Conservation (phyloP, 2,797 vertebrate species). For the Microctenopoma lineatum region DNA sequence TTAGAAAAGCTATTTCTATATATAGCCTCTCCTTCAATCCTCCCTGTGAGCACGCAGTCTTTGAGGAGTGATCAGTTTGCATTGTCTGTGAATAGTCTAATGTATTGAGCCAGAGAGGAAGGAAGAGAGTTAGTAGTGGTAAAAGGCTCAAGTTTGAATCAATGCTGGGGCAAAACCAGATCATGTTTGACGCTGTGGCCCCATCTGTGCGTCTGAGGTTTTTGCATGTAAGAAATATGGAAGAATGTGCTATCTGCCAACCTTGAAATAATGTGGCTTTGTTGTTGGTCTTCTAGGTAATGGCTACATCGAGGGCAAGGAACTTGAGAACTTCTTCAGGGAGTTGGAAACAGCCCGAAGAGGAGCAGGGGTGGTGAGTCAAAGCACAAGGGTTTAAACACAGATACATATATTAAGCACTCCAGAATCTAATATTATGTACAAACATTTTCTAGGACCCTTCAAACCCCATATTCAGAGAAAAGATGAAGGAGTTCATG, state of each 20-base stretch:
- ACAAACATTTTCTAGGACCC: conserved; percentile 81
- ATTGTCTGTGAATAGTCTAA: conserved; percentile 53
- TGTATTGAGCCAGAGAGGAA: conserved; percentile 42
- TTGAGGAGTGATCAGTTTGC: conserved; percentile 61
- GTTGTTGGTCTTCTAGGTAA: conserved; percentile 84
- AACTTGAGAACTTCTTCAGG: conserved; percentile 96
- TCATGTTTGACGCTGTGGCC: conserved; percentile 38
- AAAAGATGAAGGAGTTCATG: conserved; percentile 99
- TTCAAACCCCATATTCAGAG: conserved; percentile 87
- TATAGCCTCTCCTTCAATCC: conserved; percentile 41
- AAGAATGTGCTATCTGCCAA: neutral
- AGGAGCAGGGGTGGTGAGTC: conserved; percentile 93
- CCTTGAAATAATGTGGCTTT: neutral
- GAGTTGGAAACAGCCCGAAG: conserved; percentile 92
- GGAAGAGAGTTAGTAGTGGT: conserved; percentile 47
- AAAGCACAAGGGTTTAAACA: neutral
- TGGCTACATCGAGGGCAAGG: conserved; percentile 98
- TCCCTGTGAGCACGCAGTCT: conserved; percentile 35
- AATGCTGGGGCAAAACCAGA: conserved; percentile 43
- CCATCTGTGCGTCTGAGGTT: conserved; percentile 7
- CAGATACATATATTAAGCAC: neutral
- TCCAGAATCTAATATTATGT: conserved; percentile 3
- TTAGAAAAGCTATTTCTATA: conserved; percentile 49
- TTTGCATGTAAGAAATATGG: conserved; percentile 24
- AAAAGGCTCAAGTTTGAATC: conserved; percentile 65